Evolutionary conservation across 2,797 vertebrate genomes (phyloP).

Genomic region (Esox masquinongy): DNA sequence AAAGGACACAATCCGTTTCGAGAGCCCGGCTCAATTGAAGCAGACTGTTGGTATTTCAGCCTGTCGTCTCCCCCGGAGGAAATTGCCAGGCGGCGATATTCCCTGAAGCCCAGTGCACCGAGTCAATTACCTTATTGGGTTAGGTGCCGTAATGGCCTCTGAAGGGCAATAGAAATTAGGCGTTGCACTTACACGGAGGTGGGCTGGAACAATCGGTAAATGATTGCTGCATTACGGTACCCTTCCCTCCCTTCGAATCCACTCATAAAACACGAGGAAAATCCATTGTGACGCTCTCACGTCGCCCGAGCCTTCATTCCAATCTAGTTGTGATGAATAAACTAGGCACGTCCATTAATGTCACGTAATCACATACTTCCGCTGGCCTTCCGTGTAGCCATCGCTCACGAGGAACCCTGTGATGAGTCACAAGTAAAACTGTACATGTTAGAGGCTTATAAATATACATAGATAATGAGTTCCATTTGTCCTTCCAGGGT

Average conservation of each 20-base stretch:
- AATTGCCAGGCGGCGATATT: conserved; percentile 51
- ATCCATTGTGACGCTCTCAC: conserved; percentile 40
- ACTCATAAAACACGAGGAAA: conserved; percentile 47
- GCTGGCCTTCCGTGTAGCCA: not conserved
- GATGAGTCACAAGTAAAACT: not conserved
- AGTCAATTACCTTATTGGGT: conserved; percentile 73
- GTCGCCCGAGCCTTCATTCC: conserved; percentile 7
- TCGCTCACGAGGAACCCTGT: not conserved
- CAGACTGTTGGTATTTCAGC: conserved; percentile 54
- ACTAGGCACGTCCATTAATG: conserved; percentile 57
- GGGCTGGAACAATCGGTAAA: conserved; percentile 57
- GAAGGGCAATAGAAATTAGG: conserved; percentile 72
- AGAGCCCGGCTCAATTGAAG: conserved; percentile 49
- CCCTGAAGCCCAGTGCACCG: conserved; percentile 46
- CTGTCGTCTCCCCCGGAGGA: conserved; percentile 40
- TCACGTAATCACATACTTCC: conserved; percentile 43
- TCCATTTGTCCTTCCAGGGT: not conserved
- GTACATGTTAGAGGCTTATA: not conserved
- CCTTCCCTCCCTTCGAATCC: conserved; percentile 20
- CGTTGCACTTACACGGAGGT: conserved; percentile 56
- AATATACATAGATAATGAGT: not conserved
- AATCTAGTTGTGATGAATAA: conserved; percentile 40
- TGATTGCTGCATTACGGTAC: conserved; percentile 59
- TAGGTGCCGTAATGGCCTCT: conserved; percentile 63
- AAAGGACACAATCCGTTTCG: conserved; percentile 55